A percentile compares a stretch with the other conserved stretches of the same genome.
phyloP scores from a whole-genome alignment of 53 echinoderm and acorn worm genomes.

The Echinarachnius parma region DNA sequence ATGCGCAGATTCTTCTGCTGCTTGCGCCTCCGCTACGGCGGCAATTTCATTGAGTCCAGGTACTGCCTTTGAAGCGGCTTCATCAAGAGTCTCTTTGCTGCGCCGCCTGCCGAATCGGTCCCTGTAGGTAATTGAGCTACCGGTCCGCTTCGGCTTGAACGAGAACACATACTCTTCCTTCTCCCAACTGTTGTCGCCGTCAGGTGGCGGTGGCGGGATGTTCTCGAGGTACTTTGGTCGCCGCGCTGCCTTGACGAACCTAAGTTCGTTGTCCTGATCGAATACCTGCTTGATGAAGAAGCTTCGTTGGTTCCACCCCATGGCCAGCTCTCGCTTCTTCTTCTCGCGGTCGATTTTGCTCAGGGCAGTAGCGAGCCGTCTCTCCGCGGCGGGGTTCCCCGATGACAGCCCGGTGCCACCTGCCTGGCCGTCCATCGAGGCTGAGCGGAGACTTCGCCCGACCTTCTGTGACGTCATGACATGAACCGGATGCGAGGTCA shows the following conservation, averaged over 20 bases:
- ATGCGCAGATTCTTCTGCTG: not conserved
- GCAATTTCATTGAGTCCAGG: not conserved
- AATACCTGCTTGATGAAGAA: slow-evolving; percentile 94
- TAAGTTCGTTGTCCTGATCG: slow-evolving; percentile 75
- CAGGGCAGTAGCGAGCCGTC: slow-evolving; percentile 54
- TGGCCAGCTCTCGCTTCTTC: slow-evolving; percentile 47
- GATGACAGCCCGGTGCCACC: not conserved
- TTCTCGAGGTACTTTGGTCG: slow-evolving; percentile 57
- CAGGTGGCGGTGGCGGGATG: slow-evolving; percentile 6
- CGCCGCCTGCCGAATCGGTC: not conserved
- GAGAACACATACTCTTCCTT: slow-evolving; percentile 39
- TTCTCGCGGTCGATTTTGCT: slow-evolving; percentile 67
- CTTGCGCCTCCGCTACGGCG: not conserved
- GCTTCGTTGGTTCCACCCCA: slow-evolving; percentile 77
- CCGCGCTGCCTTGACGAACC: slow-evolving; percentile 80
- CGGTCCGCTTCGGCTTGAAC: slow-evolving; percentile 14
- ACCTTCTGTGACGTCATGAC: slow-evolving; percentile 10
- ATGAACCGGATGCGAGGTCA: no score
- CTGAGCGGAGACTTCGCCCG: slow-evolving; percentile 1
- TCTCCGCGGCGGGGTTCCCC: slow-evolving; percentile 72
- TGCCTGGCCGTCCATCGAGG: not conserved
- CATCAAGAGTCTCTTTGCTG: not conserved
- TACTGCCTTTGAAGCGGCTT: slow-evolving; percentile 2
- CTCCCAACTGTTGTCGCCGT: slow-evolving; percentile 20
- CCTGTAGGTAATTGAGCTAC: not conserved